phyloP scores from a whole-genome alignment of 1,140 invertebrate genomes.

The Macrobrachium rosenbergii region DNA sequence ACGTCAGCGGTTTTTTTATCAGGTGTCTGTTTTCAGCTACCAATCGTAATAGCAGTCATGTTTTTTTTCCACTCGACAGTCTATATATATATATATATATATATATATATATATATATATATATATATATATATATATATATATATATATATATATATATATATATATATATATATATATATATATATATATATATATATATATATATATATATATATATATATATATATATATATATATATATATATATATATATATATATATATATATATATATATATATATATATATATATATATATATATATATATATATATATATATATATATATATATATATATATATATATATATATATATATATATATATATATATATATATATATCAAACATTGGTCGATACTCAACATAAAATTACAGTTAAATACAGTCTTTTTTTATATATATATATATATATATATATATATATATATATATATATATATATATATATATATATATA shows the following conservation, averaged over 20 bases:
- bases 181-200: constrained; percentile 1
- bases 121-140: no score
- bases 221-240: constrained; percentile 11
- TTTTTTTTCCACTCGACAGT: no score
- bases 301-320: constrained; percentile 7
- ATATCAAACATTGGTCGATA: no score
- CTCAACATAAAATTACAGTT: no score
- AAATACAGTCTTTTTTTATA: not conserved
- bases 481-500: no score
- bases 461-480: no score
- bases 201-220: constrained; percentile 14
- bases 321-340: constrained; percentile 13
- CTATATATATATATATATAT: no score
- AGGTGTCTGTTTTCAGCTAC: no score
- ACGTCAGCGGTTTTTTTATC: no score
- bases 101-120: no score
- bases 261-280: constrained; percentile 2
- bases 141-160: not conserved
- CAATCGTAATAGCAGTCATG: no score
- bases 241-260: constrained; percentile 3
- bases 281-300: constrained; percentile 12
- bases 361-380: constrained; percentile 14
- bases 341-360: constrained; percentile 6
- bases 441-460: no score
- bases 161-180: not conserved